Percentiles rank a stretch among this genome's conserved stretches.
Evolutionary conservation across 2,113 vertebrate species (phyloP).

Genomic region (Grus americana): DNA sequence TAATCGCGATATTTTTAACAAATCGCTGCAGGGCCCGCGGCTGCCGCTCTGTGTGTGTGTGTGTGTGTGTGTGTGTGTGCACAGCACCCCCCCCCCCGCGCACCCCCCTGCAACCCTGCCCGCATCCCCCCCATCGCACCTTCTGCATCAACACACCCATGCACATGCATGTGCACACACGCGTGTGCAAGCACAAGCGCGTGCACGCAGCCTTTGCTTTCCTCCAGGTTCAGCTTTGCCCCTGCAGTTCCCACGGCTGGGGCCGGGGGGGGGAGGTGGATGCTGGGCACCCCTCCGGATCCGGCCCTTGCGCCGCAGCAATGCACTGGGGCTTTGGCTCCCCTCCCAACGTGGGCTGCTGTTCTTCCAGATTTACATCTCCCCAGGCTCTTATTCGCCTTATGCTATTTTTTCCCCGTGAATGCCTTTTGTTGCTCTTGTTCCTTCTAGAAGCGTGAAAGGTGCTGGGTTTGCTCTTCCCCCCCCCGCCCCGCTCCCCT

Average conservation of each 20-base stretch:
- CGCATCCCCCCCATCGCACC: not conserved
- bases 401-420: not conserved
- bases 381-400: slow-evolving; percentile 2
- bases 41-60: not conserved
- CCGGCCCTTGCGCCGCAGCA: not conserved
- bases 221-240: not conserved
- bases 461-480: not conserved
- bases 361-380: not conserved
- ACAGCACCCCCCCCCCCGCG: not conserved
- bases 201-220: fast-evolving
- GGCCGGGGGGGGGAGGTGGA: fast-evolving
- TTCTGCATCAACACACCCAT: not conserved
- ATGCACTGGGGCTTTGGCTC: not conserved
- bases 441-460: slow-evolving; percentile 1
- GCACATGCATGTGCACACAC: not conserved
- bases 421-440: slow-evolving; percentile 16
- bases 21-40: not conserved
- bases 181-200: not conserved
- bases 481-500: no score
- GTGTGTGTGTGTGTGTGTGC: no score
- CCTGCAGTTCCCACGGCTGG: fast-evolving
- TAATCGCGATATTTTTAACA: slow-evolving; percentile 29
- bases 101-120: not conserved
- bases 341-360: not conserved
- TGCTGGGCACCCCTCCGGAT: not conserved